Evolutionary conservation across 2,797 vertebrate genomes (phyloP).

Genomic region (Lophura swinhoii): DNA sequence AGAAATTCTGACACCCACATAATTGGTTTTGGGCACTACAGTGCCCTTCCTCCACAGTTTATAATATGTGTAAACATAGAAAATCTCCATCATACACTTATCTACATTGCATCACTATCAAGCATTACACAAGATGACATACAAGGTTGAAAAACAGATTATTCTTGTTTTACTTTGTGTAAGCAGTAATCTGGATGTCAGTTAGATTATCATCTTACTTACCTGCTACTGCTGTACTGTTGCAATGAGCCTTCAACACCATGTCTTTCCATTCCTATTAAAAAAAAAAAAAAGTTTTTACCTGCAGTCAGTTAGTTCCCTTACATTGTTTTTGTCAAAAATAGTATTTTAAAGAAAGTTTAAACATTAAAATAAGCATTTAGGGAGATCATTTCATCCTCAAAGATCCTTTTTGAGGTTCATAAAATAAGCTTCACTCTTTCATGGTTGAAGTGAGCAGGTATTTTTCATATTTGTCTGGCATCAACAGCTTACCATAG

Average conservation of each 20-base stretch:
- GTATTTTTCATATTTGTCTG: background rate
- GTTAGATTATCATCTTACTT: conserved; percentile 31
- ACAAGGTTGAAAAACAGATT: background rate
- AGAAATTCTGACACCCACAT: background rate
- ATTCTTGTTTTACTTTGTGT: background rate
- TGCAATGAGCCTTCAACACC: conserved; percentile 49
- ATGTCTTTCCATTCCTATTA: conserved; percentile 66
- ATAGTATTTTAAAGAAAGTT: background rate
- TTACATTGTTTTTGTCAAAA: background rate
- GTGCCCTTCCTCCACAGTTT: background rate
- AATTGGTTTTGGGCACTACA: background rate
- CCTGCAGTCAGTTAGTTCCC: background rate
- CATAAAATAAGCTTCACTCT: background rate
- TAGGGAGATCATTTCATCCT: background rate
- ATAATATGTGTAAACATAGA: background rate
- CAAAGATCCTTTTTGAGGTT: background rate
- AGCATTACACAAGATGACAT: background rate
- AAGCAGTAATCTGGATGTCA: background rate
- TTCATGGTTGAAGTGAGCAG: background rate
- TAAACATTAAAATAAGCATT: background rate
- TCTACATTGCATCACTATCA: background rate
- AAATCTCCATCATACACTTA: background rate
- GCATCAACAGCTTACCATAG: background rate
- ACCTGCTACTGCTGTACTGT: conserved; percentile 74
- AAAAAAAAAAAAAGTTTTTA: background rate